A percentile compares a stretch with the other conserved stretches of the same genome.
Conservation (phyloP, 2,888 invertebrate genomes). For the Acleris literana region DNA sequence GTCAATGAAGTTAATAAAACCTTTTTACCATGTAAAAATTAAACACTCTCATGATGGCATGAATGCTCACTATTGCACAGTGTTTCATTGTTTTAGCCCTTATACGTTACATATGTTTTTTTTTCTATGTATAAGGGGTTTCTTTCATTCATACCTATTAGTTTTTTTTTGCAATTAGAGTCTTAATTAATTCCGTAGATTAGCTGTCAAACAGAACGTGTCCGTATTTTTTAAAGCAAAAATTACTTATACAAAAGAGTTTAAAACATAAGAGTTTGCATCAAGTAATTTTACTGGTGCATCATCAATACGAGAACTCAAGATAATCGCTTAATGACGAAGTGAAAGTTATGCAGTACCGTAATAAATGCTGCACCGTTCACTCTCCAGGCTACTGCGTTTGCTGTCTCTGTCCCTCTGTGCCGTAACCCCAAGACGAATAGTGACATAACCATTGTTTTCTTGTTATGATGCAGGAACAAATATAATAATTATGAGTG, state of each 20-base stretch:
- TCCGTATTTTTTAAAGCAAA: too few species aligned
- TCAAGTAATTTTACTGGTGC: background rate
- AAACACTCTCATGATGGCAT: background rate
- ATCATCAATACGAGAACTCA: constrained; percentile 1
- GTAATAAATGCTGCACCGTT: constrained; percentile 27
- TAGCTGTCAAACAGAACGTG: too few species aligned
- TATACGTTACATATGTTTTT: too few species aligned
- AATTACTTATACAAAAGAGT: too few species aligned
- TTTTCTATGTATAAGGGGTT: too few species aligned
- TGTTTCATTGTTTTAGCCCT: too few species aligned
- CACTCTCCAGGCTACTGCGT: background rate
- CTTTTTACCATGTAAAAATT: background rate
- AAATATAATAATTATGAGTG: background rate
- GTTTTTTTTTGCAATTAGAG: too few species aligned
- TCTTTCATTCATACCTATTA: too few species aligned
- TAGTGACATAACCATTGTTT: constrained; percentile 26
- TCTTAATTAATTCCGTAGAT: too few species aligned
- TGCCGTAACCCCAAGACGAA: constrained; percentile 4
- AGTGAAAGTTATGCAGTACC: constrained; percentile 41
- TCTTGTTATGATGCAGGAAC: constrained; percentile 3
- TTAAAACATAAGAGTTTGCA: too few species aligned
- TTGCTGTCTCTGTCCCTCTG: constrained; percentile 14
- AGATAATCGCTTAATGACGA: constrained; percentile 24
- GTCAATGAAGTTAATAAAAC: background rate
- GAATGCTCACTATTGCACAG: background rate